Evolutionary conservation across 2,888 invertebrate species (phyloP).

Genomic region (Cantharis rustica): DNA sequence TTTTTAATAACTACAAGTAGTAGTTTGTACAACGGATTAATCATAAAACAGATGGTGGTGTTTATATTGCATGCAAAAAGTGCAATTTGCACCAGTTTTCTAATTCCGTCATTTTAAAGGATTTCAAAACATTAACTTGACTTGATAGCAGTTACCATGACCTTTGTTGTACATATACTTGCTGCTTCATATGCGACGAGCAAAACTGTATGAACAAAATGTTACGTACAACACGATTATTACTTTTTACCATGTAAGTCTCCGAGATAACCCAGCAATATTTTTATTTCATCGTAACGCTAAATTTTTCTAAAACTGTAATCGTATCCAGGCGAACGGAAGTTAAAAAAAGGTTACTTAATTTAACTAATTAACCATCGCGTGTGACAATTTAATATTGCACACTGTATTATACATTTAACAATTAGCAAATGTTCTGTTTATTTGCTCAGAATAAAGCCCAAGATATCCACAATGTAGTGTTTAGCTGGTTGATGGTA

Average conservation of each 20-base stretch:
- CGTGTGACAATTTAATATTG: conserved; percentile 22
- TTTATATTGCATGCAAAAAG: not conserved
- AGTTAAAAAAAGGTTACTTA: not conserved
- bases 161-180: conserved; percentile 15
- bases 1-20: too few species aligned
- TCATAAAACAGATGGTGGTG: not conserved
- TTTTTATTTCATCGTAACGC: not conserved
- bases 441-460: conserved; percentile 33
- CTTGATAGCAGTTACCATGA: conserved; percentile 21
- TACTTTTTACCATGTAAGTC: not conserved
- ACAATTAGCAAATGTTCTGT: conserved; percentile 34
- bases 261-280: not conserved
- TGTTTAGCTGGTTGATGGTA: conserved; percentile 32
- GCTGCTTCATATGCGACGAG: not conserved
- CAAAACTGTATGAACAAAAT: not conserved
- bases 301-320: not conserved
- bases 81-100: not conserved
- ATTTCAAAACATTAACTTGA: conserved; percentile 2
- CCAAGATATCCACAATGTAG: conserved; percentile 28
- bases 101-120: not conserved
- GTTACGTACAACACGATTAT: not conserved
- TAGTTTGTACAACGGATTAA: conserved; percentile 3
- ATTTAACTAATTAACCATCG: conserved; percentile 18
- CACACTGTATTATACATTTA: conserved; percentile 26
- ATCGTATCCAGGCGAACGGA: not conserved